Percentiles rank a stretch among this genome's conserved stretches.
Conservation (phyloP, 2,797 vertebrate species). For the Serranus cabrilla region DNA sequence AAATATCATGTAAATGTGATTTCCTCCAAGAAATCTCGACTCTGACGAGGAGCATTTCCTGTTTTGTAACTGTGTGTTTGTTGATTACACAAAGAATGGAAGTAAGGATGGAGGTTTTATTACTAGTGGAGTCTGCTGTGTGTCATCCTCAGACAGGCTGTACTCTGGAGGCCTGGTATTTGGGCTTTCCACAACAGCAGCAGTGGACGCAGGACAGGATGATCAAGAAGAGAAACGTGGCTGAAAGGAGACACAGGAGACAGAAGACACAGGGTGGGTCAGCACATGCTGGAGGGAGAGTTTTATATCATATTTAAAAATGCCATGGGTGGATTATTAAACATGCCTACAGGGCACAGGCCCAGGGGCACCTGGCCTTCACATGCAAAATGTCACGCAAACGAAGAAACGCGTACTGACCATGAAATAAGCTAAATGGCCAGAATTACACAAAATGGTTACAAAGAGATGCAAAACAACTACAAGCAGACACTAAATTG, state of each 20-base stretch:
- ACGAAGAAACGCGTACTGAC: too few relatives aligned
- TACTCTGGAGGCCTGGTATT: constrained; percentile 75
- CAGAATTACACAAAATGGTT: too few relatives aligned
- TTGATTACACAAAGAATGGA: not conserved
- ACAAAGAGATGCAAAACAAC: too few relatives aligned
- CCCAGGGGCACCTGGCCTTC: too few relatives aligned
- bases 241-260: constrained; percentile 58
- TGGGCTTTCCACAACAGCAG: constrained; percentile 75
- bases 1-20: constrained; percentile 12
- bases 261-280: not conserved
- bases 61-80: not conserved
- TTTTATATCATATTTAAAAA: not conserved
- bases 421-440: too few relatives aligned
- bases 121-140: not conserved
- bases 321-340: too few relatives aligned
- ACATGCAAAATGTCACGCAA: too few relatives aligned
- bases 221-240: constrained; percentile 75
- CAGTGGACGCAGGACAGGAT: constrained; percentile 75
- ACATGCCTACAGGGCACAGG: too few relatives aligned
- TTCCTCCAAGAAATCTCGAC: not conserved
- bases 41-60: constrained; percentile 9
- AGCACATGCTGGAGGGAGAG: not conserved
- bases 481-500: too few relatives aligned
- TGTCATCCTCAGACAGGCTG: constrained; percentile 56
- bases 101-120: constrained; percentile 3